Evolutionary conservation across 2,888 invertebrate genomes (phyloP), one percentile per base, ranked within the genome.

Genomic region (Cephus pygmeus): DNA sequence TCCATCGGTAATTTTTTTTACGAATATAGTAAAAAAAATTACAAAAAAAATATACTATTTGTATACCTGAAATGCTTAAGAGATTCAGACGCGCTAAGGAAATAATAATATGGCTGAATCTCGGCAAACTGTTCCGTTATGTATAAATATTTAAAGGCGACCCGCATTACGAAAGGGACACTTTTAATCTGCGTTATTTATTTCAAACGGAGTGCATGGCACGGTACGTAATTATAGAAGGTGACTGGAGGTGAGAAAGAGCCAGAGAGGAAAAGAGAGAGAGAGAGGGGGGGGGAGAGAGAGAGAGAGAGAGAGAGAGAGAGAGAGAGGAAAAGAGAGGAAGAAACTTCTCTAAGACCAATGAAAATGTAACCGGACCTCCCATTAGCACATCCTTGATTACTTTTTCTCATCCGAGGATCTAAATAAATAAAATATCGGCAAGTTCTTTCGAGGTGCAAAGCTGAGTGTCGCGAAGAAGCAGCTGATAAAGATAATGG

Each of bases 341-440:
- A 78, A 81, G 82, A 84, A 84, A 84, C 83, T 83, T 79, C 84
- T 82, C 78, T 81, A 79, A 80, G 82, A 82, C 82, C 81, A 33
- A 76, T 80, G 79, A 77, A 79, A 82, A 80, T 80, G 81, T 77
- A 83, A 78, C 78, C 82, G 86, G 83, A 85, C 86, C 85, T 89
- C 87, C 91, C 91, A 91, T 91, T 91, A 91, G 90, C 87, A 87
- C 86, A 86, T 87, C 88, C 91, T 90, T 91, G 91, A 91, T 91
- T 91, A 91, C 90, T 91, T 91, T 91, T 90, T 90, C 89, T 88
- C 88, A 85, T 88, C 88, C 87, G 86, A 84, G 87, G 86, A 88
- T 91, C 90, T 90, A 89, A 91, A 91, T 91, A 91, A 91, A 91
- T 91, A 91, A 91, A 91, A 91, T 91, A 91, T 91, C 88, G 88